phyloP scores from a whole-genome alignment of 2,113 vertebrate species.

The Propithecus coquereli region DNA sequence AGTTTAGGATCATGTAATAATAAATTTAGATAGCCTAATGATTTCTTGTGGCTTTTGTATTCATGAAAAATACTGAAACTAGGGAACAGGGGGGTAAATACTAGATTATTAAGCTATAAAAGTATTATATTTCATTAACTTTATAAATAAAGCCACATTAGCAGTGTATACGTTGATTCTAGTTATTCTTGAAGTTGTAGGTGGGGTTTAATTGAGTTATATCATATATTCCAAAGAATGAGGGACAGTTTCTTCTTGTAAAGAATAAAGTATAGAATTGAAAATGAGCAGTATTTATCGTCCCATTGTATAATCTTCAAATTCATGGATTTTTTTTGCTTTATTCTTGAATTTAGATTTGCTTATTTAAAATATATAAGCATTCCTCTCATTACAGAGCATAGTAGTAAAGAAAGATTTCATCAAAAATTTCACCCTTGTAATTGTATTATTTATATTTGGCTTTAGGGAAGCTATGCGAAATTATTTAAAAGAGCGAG shows the following conservation, averaged over 20 bases:
- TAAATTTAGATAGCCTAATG: background rate
- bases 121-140: background rate
- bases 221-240: background rate
- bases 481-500: constrained; percentile 98
- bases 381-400: background rate
- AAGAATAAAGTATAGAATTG: background rate
- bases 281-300: background rate
- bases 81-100: background rate
- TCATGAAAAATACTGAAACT: background rate
- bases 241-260: background rate
- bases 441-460: constrained; percentile 46
- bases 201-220: constrained; percentile 19
- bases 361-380: constrained; percentile 30
- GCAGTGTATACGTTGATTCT: background rate
- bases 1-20: constrained; percentile 9
- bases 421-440: background rate
- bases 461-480: constrained; percentile 97
- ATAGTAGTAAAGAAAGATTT: background rate
- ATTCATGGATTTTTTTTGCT: background rate
- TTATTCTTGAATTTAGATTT: constrained; percentile 42
- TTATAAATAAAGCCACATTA: constrained; percentile 9
- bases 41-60: background rate
- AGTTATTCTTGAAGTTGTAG: background rate
- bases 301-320: background rate
- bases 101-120: constrained; percentile 16